Evolutionary conservation across 2,888 invertebrate genomes (phyloP).

Genomic region (Acheta domesticus): DNA sequence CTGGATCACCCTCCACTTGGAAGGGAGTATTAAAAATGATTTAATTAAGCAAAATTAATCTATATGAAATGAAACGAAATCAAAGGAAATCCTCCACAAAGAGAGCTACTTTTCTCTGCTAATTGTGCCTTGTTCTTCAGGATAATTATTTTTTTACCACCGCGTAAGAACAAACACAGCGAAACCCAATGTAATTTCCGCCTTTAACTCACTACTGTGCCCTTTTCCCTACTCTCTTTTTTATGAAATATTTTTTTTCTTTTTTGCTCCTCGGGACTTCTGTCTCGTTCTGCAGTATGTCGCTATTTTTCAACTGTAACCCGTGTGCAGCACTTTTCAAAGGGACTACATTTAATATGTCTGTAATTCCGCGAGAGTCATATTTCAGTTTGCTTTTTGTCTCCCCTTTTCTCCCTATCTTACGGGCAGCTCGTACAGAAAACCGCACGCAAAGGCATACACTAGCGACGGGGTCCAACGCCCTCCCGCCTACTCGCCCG

Average conservation of each 20-base stretch:
- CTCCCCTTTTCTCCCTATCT: constrained; percentile 18
- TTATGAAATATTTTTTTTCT: too few relatives aligned
- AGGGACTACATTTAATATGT: constrained; percentile 10
- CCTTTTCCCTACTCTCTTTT: background rate
- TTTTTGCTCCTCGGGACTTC: background rate
- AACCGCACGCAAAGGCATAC: constrained; percentile 18
- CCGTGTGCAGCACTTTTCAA: background rate
- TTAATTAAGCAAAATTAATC: background rate
- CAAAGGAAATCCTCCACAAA: constrained; percentile 6
- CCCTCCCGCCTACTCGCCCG: background rate
- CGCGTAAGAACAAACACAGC: constrained; percentile 6
- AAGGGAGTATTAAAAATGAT: too few relatives aligned
- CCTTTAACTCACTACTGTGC: background rate
- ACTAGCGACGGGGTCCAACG: too few relatives aligned
- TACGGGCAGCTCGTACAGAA: background rate
- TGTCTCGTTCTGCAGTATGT: constrained; percentile 7
- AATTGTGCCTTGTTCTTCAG: background rate
- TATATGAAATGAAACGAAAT: background rate
- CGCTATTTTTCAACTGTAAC: constrained; percentile 5
- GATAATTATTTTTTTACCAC: background rate
- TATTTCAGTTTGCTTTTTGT: constrained; percentile 18
- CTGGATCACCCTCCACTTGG: too few relatives aligned
- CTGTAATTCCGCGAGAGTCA: constrained; percentile 10
- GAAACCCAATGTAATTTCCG: constrained; percentile 8
- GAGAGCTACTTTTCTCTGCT: background rate